Conservation (phyloP, 2,888 invertebrate species). For the Dryomyza anilis region DNA sequence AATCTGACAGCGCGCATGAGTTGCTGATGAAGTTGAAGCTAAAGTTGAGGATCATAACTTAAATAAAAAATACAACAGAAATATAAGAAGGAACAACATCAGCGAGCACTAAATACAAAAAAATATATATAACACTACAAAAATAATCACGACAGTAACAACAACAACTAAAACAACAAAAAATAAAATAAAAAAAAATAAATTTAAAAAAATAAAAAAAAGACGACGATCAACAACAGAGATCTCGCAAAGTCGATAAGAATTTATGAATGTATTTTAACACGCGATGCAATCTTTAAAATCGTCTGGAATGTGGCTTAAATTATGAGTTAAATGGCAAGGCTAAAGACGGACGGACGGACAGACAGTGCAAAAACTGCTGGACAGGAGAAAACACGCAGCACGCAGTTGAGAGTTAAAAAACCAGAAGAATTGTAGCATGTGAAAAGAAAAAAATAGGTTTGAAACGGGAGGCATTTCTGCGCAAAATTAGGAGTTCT, state of each 20-base stretch:
- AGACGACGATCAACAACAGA: constrained; percentile 24
- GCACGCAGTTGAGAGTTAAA: too few species aligned
- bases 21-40: constrained; percentile 25
- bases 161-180: too few species aligned
- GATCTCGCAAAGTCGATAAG: constrained; percentile 36
- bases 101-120: too few species aligned
- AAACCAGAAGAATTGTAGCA: background rate
- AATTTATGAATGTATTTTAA: constrained; percentile 52
- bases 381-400: background rate
- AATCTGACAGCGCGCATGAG: constrained; percentile 35
- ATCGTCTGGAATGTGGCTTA: constrained; percentile 23
- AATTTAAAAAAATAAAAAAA: constrained; percentile 14
- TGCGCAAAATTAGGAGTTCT: background rate
- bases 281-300: constrained; percentile 30
- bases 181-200: too few species aligned
- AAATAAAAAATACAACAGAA: too few species aligned
- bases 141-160: constrained; percentile 17
- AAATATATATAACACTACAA: background rate
- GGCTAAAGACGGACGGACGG: background rate
- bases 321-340: constrained; percentile 14
- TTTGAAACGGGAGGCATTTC: too few species aligned
- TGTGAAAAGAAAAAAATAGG: too few species aligned
- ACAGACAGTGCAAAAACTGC: background rate
- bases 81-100: background rate
- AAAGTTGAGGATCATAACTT: constrained; percentile 9